Conservation (phyloP, 1,140 invertebrate genomes). For the Lerema accius region DNA sequence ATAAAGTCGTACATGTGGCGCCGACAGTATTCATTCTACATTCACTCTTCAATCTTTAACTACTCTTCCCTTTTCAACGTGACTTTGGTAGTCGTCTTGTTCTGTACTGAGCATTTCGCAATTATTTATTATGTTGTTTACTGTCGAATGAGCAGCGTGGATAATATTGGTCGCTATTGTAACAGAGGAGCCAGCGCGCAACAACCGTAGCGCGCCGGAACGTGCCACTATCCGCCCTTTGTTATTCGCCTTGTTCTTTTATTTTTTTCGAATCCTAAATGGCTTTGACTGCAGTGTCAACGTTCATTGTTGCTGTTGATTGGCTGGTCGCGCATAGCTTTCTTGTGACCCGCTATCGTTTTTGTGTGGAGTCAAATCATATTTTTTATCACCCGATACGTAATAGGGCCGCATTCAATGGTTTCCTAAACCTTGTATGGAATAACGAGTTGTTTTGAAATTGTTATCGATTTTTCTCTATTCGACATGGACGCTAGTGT, state of each 20-base stretch:
- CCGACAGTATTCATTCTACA: background rate
- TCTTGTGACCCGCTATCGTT: slow-evolving; percentile 27
- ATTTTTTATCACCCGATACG: slow-evolving; percentile 23
- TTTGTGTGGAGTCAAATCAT: slow-evolving; percentile 47
- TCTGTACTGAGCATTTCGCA: slow-evolving; percentile 18
- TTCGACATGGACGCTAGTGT: slow-evolving; percentile 25
- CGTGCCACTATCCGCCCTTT: slow-evolving; percentile 58
- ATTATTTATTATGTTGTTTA: slow-evolving; percentile 23
- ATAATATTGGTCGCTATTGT: slow-evolving; percentile 27
- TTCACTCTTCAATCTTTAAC: background rate
- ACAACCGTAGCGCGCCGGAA: slow-evolving; percentile 36
- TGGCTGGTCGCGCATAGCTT: slow-evolving; percentile 44
- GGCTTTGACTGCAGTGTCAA: slow-evolving; percentile 49
- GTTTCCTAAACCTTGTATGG: slow-evolving; percentile 21
- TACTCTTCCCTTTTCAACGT: background rate
- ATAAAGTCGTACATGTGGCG: no score
- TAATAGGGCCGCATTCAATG: slow-evolving; percentile 37
- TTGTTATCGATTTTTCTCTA: slow-evolving; percentile 32
- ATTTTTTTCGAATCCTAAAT: slow-evolving; percentile 46
- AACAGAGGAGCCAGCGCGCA: slow-evolving; percentile 40
- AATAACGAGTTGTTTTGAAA: slow-evolving; percentile 29
- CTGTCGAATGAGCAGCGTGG: slow-evolving; percentile 21
- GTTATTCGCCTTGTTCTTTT: slow-evolving; percentile 48
- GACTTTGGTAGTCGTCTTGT: background rate
- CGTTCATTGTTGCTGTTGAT: slow-evolving; percentile 54